A percentile compares a stretch with the other conserved stretches of the same genome.
Conservation (phyloP, 2,113 vertebrate species). For the Colossoma macropomum region DNA sequence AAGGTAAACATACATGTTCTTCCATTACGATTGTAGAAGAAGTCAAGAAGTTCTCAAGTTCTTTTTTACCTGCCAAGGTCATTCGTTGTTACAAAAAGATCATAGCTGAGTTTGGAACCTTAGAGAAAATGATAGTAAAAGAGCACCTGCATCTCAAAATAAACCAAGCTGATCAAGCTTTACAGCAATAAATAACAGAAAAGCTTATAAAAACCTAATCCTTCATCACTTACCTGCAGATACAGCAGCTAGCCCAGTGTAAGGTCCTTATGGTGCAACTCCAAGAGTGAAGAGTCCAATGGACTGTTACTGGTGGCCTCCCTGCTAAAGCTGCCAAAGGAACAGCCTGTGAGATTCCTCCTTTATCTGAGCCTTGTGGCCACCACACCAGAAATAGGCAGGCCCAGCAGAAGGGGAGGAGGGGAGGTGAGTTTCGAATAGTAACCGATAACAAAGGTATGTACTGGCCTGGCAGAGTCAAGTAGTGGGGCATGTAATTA, state of each 20-base stretch:
- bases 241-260: neutral
- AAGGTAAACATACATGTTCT: neutral
- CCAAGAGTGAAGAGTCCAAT: neutral
- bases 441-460: conserved; percentile 62
- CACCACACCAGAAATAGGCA: conserved; percentile 64
- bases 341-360: conserved; percentile 53
- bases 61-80: neutral
- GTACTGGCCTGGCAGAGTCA: conserved; percentile 40
- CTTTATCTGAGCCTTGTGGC: conserved; percentile 50
- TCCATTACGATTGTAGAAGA: neutral
- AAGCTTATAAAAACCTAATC: too few relatives aligned
- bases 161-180: neutral
- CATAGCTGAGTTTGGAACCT: too few relatives aligned
- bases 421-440: conserved; percentile 40
- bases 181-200: neutral
- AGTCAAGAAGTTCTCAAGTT: neutral
- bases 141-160: too few relatives aligned
- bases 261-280: neutral
- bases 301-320: neutral
- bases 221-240: neutral
- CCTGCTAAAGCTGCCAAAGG: neutral
- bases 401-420: neutral
- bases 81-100: neutral
- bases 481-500: neutral
- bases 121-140: too few relatives aligned